Evolutionary conservation across 2,113 vertebrate species (phyloP), one percentile per base, ranked within the genome.

Genomic region (Pithys albifrons): DNA sequence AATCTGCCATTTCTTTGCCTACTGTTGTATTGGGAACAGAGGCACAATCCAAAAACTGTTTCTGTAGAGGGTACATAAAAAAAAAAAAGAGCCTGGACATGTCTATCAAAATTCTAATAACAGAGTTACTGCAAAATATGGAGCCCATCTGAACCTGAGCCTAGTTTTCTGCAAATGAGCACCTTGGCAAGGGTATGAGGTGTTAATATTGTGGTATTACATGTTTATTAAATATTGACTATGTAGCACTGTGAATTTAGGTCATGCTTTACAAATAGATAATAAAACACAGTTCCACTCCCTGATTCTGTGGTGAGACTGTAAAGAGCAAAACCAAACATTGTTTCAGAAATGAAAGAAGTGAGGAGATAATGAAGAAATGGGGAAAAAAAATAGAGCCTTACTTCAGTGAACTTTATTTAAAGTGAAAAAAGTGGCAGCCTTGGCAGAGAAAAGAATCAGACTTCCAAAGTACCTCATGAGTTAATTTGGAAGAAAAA

Each of bases 181-280:
- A 85, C 25, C 22, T 93, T 82, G 78, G 75, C 66, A 91, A 82
- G 25, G 7, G 4, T 31, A 37, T 11, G 58, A 78, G 17, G 43
- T 79, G 33, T 76, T 82, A 72, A 88, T 85, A 92, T 85, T 85
- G 57, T 70, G 7, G 12, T 45, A 61, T 90, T 14, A 33, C 19
- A 65, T 48, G 61, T 82, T 91, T 85, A 95, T 85, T 91, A 79
- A 95, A 96, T 82, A 85, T 76, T 51, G 31, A 91, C 15, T 33
- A 49, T 49, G 48, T 79, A 88, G 12, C 20, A 37, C 54, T 72
- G 28, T 81, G 29, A 91, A 94, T 91, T 92, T 84, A 52, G 79
- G 45, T 77, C 22, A 4, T 74, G 48, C 2, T 92, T 91, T 87
- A 86, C 49, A 94, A 77, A 66, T 14, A 59, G 28, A 62, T 31